Percentiles rank a stretch among this genome's conserved stretches.
phyloP scores from a whole-genome alignment of 2,113 vertebrate species.

The Ibidorhyncha struthersii region DNA sequence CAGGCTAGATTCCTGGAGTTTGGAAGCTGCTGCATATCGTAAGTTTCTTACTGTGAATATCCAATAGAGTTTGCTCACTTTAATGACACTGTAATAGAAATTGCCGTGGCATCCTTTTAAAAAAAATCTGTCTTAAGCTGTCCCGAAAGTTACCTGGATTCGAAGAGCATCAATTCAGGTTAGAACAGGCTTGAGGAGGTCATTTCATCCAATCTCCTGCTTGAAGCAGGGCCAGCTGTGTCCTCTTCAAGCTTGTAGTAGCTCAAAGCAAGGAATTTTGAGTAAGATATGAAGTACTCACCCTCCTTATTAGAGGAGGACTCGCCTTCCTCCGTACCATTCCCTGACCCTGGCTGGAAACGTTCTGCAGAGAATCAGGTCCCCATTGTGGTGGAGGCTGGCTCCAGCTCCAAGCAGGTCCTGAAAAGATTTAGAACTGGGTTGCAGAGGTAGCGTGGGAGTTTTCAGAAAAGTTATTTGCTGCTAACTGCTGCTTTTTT shows the following conservation, averaged over 20 bases:
- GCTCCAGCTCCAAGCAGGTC: neutral
- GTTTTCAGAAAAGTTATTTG: neutral
- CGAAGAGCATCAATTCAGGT: fast-evolving
- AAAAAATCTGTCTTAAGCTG: neutral
- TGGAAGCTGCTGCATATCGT: neutral
- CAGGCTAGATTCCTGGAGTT: neutral
- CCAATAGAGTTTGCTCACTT: neutral
- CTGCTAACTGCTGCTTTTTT: neutral
- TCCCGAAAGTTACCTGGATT: neutral
- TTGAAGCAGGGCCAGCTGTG: neutral
- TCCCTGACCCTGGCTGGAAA: neutral
- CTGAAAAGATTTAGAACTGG: neutral
- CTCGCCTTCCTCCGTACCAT: neutral
- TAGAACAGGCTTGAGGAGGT: neutral
- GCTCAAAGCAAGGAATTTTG: neutral
- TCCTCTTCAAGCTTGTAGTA: neutral
- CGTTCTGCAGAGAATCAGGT: neutral
- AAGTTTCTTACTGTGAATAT: neutral
- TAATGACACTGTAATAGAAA: neutral
- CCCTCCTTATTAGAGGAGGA: neutral
- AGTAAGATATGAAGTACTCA: neutral
- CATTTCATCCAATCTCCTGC: neutral
- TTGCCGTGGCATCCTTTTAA: neutral
- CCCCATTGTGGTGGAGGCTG: neutral
- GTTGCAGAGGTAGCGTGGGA: neutral